A percentile compares a stretch with the other conserved stretches of the same genome.
These are phyloP conservation scores for Anser cygnoides DNA, from an alignment of 2,113 vertebrate species.

Conservation along the genomic window DNA sequence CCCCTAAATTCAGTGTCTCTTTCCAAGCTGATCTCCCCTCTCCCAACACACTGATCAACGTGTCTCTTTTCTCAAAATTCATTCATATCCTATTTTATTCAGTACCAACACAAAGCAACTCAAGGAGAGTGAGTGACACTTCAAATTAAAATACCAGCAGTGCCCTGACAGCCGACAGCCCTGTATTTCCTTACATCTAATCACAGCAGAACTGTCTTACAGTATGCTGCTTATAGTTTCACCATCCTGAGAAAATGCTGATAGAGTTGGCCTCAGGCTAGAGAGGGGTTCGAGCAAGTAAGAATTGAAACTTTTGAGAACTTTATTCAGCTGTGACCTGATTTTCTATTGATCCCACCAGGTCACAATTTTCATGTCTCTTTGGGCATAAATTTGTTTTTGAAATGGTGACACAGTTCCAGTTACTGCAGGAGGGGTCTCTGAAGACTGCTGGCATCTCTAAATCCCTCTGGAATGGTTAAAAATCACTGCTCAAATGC, in stretches of 20 bases:
- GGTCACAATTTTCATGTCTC: neutral
- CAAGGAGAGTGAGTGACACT: conserved; percentile 39
- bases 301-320: conserved; percentile 37
- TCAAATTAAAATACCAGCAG: conserved; percentile 49
- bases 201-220: conserved; percentile 20
- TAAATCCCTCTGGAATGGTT: neutral
- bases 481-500: neutral
- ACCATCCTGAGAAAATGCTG: conserved; percentile 31
- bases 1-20: neutral
- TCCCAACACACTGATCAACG: neutral
- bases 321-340: conserved; percentile 38
- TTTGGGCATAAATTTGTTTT: conserved; percentile 6
- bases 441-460: neutral
- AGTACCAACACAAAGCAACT: conserved; percentile 19
- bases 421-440: neutral
- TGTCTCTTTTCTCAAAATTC: neutral
- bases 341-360: conserved; percentile 25
- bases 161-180: neutral
- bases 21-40: neutral
- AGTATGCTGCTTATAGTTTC: neutral
- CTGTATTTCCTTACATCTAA: conserved; percentile 38
- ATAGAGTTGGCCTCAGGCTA: conserved; percentile 43
- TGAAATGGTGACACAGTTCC: neutral
- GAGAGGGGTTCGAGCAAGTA: neutral
- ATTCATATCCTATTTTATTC: conserved; percentile 42